Base-by-base conservation (phyloP, 2,888 invertebrate genomes). In the Lottia scabra region DNA sequence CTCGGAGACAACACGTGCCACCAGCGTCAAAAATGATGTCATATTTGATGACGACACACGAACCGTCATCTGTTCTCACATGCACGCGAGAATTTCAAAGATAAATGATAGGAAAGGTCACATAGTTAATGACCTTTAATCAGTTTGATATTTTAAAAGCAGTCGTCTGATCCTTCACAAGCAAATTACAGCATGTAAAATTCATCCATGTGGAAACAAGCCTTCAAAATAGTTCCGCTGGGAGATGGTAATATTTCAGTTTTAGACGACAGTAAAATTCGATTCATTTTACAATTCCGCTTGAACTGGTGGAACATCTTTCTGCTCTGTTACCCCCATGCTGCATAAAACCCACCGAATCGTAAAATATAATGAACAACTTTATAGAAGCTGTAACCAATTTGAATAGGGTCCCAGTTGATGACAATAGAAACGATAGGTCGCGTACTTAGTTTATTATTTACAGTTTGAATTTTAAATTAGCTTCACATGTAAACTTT, bases 11-110 rank as follows among this genome's bases (percentile, higher is more conserved):
- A 19, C 56, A 56, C 56, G 56, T 56, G 56, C 56, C 19, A 56
- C 23, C 23, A 23, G 56, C 23, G 19, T 23, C 56, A 56, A 56
- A 23, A 56, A 23, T 56, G 56, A 56, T 56, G 56, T 56, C 56
- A 56, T 56, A 56, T 56, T 56, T 56, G 56, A 56, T 56, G 56
- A 56, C 56, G 56, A 56, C 56, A 56, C 56, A 56, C 23, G 23
- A 56, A 56, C 56, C 56, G 19, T 56, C 56, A 56, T 56, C 56
- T 56, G 56, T 56, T 56, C 56, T 56, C 56, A 56, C 56, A 56
- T 23, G 56, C 56, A 56, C 56, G 56, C 19, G 56, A 56, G 19
- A 56, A 56, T 19, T 56, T 56, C 56, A 56, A 56, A 56, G 56
- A 56, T 56, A 56, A 56, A 19, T 56, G 56, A 56, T 56, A 23